These are phyloP conservation scores for Falco novaeseelandiae DNA, from an alignment of 2,797 vertebrate genomes.

Conservation along the genomic window DNA sequence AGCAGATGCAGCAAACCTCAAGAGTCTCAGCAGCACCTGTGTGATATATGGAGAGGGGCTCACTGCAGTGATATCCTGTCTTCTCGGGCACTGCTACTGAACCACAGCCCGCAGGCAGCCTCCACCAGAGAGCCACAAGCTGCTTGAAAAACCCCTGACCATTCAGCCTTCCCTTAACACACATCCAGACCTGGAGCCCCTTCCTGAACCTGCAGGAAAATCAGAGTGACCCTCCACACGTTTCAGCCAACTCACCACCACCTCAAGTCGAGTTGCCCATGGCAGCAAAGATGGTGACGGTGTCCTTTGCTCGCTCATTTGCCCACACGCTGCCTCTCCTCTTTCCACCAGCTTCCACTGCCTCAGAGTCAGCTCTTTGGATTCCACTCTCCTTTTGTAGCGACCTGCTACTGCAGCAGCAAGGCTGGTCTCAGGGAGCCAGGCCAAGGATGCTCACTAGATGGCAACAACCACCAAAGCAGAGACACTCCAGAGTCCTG, in stretches of 20 bases:
- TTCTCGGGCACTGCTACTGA: background rate
- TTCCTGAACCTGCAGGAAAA: background rate
- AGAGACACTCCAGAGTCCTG: background rate
- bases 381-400: background rate
- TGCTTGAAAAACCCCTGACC: background rate
- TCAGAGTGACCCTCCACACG: background rate
- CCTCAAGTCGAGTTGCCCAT: rapidly evolving
- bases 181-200: background rate
- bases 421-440: background rate
- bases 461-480: slow-evolving; percentile 35
- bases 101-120: background rate
- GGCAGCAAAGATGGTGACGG: background rate
- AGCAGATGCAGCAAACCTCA: background rate
- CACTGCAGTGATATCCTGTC: background rate
- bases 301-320: background rate
- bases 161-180: background rate
- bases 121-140: background rate
- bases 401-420: background rate
- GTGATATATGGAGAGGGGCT: background rate
- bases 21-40: background rate
- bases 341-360: background rate
- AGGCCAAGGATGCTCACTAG: slow-evolving; percentile 34
- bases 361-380: background rate
- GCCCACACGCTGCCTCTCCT: rapidly evolving
- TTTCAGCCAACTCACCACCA: background rate